Base-by-base conservation (phyloP, 2,888 invertebrate species). In the Trissolcus japonicus region DNA sequence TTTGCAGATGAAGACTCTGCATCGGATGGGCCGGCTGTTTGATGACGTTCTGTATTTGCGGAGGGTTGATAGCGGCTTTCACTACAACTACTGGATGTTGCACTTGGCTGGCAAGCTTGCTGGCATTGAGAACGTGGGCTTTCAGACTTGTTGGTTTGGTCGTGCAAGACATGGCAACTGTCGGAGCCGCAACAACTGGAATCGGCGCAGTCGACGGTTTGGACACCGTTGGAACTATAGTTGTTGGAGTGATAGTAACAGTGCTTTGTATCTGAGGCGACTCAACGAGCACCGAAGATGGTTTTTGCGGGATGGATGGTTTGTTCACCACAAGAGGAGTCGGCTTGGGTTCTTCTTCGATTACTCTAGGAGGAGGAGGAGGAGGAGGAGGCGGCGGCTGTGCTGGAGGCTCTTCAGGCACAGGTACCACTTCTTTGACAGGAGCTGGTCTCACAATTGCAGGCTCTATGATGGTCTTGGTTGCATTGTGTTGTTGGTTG, bases 51-150 rank as follows among this genome's bases (percentile, higher is more conserved):
- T 67, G 75, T 16, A 88, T 83, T 1, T 89, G 82, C 7, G 84
- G 76, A 16, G 46, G 46, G 7, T 46, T 46, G 14, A 46, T 16
- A 4, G 48, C 48, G 14, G 83, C 81, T 54, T 75, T 75, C 0
- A 75, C 59, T 0, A 78, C 67, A 3, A 78, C 75, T 14, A 72
- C 53, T 6, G 72, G 78, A 73, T 82, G 82, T 40, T 82, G 83
- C 3, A 82, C 67, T 6, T 83, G 83, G 43, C 81, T 83, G 1
- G 76, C 85, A 14, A 86, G 78, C 79, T 88, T 88, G 50, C 85
- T 88, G 2, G 88, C 88, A 62, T 92, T 92, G 17, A 93, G 84
- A 3, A 93, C 92, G 78, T 93, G 93, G 1, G 93, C 93, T 82
- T 93, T 93, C 2, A 93, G 86, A 4, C 92, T 92, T 17, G 92